Percentiles rank a stretch among this genome's conserved stretches.
Evolutionary conservation across 2,113 vertebrate genomes (phyloP).

Genomic region (Sialia sialis): DNA sequence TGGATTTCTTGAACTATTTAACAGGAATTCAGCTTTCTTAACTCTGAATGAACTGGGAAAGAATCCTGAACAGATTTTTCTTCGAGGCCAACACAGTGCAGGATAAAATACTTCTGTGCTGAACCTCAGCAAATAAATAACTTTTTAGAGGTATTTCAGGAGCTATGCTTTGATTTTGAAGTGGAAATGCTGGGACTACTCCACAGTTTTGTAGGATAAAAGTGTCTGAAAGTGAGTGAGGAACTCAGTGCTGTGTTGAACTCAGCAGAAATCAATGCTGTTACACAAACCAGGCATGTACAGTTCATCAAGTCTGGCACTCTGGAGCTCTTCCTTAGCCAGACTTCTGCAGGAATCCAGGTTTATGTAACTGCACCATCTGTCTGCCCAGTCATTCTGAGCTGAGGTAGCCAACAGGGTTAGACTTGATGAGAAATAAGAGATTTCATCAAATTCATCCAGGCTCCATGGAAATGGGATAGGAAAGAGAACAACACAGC

Average conservation of each 20-base stretch:
- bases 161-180: background rate
- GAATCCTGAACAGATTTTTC: background rate
- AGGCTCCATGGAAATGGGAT: background rate
- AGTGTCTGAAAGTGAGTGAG: background rate
- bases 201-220: background rate
- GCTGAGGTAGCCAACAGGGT: constrained; percentile 3
- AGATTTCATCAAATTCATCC: background rate
- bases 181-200: background rate
- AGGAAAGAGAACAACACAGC: background rate
- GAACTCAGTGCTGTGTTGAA: background rate
- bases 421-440: background rate
- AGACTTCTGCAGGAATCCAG: background rate
- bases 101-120: background rate
- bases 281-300: background rate
- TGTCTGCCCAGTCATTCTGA: constrained; percentile 15
- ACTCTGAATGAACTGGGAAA: background rate
- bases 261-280: background rate
- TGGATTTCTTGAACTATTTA: background rate
- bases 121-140: background rate
- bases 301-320: background rate
- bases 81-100: background rate
- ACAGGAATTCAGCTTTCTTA: background rate
- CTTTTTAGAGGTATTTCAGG: background rate
- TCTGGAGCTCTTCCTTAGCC: background rate
- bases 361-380: constrained; percentile 59